Evolutionary conservation across 2,113 vertebrate genomes (phyloP).

Genomic region (Ibidorhyncha struthersii): DNA sequence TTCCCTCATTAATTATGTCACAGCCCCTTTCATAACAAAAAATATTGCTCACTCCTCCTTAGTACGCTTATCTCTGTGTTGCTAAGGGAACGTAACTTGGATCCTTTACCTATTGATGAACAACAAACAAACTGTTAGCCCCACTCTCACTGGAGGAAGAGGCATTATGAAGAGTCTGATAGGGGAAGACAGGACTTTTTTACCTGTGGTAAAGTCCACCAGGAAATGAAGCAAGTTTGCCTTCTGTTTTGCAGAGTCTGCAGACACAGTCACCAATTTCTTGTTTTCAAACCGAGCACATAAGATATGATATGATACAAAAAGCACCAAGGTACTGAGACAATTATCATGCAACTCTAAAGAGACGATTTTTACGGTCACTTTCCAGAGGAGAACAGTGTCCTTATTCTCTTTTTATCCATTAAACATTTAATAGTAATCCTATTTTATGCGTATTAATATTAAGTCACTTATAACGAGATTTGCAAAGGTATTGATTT

Average conservation of each 20-base stretch:
- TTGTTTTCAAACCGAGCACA: not conserved
- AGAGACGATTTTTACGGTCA: not conserved
- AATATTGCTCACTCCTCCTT: not conserved
- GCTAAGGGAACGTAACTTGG: not conserved
- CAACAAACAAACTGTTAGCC: not conserved
- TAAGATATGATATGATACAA: not conserved
- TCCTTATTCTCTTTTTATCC: not conserved
- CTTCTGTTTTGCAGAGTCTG: not conserved
- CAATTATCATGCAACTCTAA: not conserved
- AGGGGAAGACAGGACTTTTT: not conserved
- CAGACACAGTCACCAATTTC: not conserved
- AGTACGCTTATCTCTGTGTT: not conserved
- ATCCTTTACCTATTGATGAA: not conserved
- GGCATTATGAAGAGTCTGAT: not conserved
- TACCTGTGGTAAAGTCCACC: not conserved
- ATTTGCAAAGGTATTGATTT: conserved; percentile 48
- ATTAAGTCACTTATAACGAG: not conserved
- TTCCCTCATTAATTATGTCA: not conserved
- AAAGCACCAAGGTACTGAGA: not conserved
- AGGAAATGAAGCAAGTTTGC: not conserved
- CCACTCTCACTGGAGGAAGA: not conserved
- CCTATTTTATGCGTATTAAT: conserved; percentile 7
- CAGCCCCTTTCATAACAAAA: not conserved
- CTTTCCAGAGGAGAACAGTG: not conserved
- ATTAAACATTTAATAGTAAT: not conserved